Evolutionary conservation across 2,888 invertebrate genomes (phyloP), one percentile per base, ranked within the genome.

Genomic region (Acleris cristana): DNA sequence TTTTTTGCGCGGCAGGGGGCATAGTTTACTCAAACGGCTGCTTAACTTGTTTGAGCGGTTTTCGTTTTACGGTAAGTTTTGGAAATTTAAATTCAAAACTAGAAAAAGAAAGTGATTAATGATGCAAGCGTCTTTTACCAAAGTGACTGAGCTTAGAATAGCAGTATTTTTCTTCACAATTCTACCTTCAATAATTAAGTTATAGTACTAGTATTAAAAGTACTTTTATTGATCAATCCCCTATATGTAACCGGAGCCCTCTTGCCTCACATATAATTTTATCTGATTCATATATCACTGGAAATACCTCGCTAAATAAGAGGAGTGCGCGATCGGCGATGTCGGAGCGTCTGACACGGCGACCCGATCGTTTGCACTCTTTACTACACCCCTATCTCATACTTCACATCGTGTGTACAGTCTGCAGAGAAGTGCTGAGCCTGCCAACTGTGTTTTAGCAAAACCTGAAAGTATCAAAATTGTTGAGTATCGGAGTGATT

Each of bases 311-410:
- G 53, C 48, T 69, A 72, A 69, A 75, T 77, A 78, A 83, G 79
- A 84, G 81, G 83, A 82, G 81, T 83, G 85, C 84, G 79, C 83
- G 81, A 86, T 86, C 84, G 85, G 80, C 86, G 84, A 87, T 86
- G 86, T 87, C 86, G 85, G 82, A 81, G 79, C 81, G 85, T 76
- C 87, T 88, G 88, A 89, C 88, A 87, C 83, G 81, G 84, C 84
- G 87, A 82, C 85, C 84, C 87, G 86, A 79, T 89, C 92, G 90
- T 91, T 91, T 89, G 90, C 90, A 90, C 91, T 91, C 89, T 90
- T 91, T 91, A 91, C 88, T 86, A 84, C 87, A 86, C 86, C 88
- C 88, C 86, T 84, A 86, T 87, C 87, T 87, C 89, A 86, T 88
- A 88, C 86, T 82, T 89, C 86, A 86, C 85, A 80, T 83, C 78